Conservation (phyloP, 2,888 invertebrate genomes). For the Molorchus minor region DNA sequence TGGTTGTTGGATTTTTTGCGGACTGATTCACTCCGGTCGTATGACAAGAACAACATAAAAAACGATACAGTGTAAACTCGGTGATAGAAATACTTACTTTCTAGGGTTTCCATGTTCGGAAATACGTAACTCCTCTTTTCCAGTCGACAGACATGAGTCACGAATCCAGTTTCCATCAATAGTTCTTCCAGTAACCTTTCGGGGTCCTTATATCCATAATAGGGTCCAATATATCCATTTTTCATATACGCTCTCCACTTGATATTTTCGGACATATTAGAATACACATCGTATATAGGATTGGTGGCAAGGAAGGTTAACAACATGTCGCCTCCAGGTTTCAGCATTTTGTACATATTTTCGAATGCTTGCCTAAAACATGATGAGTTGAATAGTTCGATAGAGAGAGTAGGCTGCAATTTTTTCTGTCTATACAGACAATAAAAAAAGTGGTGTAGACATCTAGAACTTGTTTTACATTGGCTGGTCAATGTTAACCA, state of each 20-base stretch:
- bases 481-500: too few relatives aligned
- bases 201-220: slow-evolving; percentile 71
- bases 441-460: too few relatives aligned
- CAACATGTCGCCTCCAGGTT: slow-evolving; percentile 73
- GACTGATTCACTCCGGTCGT: too few relatives aligned
- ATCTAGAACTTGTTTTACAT: too few relatives aligned
- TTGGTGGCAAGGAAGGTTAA: slow-evolving; percentile 75
- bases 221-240: slow-evolving; percentile 72
- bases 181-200: slow-evolving; percentile 65
- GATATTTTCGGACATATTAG: slow-evolving; percentile 66
- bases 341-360: slow-evolving; percentile 74
- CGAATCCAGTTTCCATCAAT: slow-evolving; percentile 70
- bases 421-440: too few relatives aligned
- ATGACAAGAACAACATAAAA: too few relatives aligned
- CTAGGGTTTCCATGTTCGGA: slow-evolving; percentile 66
- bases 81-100: slow-evolving; percentile 64
- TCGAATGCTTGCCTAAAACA: slow-evolving; percentile 68
- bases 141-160: slow-evolving; percentile 67
- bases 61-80: too few relatives aligned
- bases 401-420: too few relatives aligned
- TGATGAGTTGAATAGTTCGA: too few relatives aligned
- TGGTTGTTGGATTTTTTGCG: too few relatives aligned
- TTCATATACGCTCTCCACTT: slow-evolving; percentile 72
- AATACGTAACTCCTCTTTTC: slow-evolving; percentile 69
- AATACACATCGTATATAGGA: slow-evolving; percentile 75